These are phyloP conservation scores for Leptinotarsa defecta DNA, from an alignment of 1,140 invertebrate species.

Conservation along the genomic window DNA sequence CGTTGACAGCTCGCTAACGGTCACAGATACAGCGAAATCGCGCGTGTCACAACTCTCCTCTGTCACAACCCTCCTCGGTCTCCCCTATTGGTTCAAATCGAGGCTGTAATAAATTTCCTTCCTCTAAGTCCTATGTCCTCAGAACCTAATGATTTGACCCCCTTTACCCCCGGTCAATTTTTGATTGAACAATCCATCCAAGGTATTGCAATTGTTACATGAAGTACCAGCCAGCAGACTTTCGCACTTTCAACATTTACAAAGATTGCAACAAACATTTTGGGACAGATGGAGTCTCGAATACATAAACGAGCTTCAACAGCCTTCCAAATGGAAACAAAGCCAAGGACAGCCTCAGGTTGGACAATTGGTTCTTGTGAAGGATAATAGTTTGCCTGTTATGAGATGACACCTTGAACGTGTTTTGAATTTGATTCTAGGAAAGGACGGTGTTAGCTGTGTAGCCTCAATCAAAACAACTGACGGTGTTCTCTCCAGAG, in stretches of 20 bases:
- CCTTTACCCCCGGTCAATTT: constrained; percentile 53
- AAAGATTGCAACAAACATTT: constrained; percentile 33
- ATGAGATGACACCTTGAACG: not conserved
- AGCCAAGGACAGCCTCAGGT: not conserved
- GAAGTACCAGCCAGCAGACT: constrained; percentile 28
- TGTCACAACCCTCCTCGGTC: too few relatives aligned
- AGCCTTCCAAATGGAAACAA: constrained; percentile 23
- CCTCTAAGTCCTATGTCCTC: constrained; percentile 36
- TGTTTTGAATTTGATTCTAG: not conserved
- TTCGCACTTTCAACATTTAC: constrained; percentile 30
- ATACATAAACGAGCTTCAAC: constrained; percentile 23
- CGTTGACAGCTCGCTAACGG: too few relatives aligned
- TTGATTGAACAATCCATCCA: constrained; percentile 49
- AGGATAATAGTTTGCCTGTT: constrained; percentile 40
- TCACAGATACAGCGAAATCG: too few relatives aligned
- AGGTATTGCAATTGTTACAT: constrained; percentile 32
- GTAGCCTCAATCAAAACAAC: not conserved
- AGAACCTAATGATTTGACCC: constrained; percentile 15
- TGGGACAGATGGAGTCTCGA: constrained; percentile 24
- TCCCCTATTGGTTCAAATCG: constrained; percentile 38
- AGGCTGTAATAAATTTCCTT: constrained; percentile 43
- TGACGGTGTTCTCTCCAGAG: not conserved
- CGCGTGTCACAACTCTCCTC: too few relatives aligned
- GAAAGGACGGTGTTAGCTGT: not conserved
- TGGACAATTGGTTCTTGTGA: constrained; percentile 42